Conservation (phyloP, 2,888 invertebrate species). For the Molorchus minor region DNA sequence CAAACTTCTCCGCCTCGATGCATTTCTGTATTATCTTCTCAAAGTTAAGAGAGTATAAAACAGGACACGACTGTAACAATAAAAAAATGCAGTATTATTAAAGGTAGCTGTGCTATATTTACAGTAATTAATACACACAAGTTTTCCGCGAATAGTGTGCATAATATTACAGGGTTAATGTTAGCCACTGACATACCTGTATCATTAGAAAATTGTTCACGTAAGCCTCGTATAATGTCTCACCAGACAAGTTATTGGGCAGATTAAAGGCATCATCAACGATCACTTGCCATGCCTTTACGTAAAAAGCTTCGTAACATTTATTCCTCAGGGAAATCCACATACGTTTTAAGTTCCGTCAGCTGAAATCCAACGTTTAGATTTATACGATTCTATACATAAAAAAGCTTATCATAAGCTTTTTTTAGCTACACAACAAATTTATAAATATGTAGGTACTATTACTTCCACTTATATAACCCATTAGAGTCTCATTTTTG, state of each 20-base stretch:
- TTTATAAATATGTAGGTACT: no score
- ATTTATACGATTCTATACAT: no score
- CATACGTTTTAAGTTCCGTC: slow-evolving; percentile 48
- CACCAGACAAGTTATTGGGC: slow-evolving; percentile 18
- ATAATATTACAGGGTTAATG: not conserved
- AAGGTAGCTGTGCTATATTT: no score
- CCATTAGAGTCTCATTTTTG: no score
- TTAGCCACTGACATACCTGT: slow-evolving; percentile 47
- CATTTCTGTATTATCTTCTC: slow-evolving; percentile 48
- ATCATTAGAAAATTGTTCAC: slow-evolving; percentile 49
- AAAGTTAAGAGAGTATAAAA: slow-evolving; percentile 50
- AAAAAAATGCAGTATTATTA: no score
- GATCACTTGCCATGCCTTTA: slow-evolving; percentile 55
- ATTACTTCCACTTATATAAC: no score
- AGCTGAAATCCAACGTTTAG: no score
- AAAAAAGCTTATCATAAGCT: no score
- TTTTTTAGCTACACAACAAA: no score
- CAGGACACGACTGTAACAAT: slow-evolving; percentile 55
- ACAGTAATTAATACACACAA: no score
- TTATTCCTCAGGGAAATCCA: slow-evolving; percentile 50
- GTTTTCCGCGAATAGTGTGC: not conserved
- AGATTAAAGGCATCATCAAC: slow-evolving; percentile 48
- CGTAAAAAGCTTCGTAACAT: slow-evolving; percentile 48
- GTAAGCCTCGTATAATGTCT: slow-evolving; percentile 37
- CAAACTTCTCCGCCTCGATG: slow-evolving; percentile 41